Base-by-base conservation (phyloP, 2,797 vertebrate genomes). In the Chanos chanos region DNA sequence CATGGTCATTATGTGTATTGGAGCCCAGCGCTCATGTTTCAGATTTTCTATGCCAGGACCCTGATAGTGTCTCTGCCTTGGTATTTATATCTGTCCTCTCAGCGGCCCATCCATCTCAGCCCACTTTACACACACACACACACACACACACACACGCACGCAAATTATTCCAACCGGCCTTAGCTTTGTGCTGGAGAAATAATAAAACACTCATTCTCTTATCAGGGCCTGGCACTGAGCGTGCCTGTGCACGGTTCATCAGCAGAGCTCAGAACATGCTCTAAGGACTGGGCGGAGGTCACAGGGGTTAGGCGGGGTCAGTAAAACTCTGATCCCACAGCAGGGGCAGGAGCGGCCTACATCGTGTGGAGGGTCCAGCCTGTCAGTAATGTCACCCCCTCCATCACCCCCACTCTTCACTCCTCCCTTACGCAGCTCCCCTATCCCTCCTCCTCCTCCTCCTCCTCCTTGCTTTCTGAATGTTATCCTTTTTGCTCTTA, bases 401-500 rank as follows among this genome's bases (percentile, higher is more conserved):
- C n/a, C 24, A 31, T 27, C 50, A 24, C 33, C 13, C 18, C 48
- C 27, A 10, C 48, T 34, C 15, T 49, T 31, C 64, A 41, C 28
- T 15, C 16, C 9, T 9, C 27, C 48, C 28, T n/a, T n/a, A n/a
- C n/a, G n/a, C n/a, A n/a, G n/a, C n/a, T 30, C 16, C 25, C 36
- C 70, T 62, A 49, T n/a, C 55, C 59, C 60, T 67, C 72, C 47
- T 70, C 64, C 69, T 76, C 86, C 78, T 84, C 74, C 82, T 77
- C 70, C 76, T 84, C 82, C 74, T 70, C 81, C 72, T 76, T 78
- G 83, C 72, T 73, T 37, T 74, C 71, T 85, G 76, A 88, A 82
- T 80, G 85, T 89, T 87, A 64, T 78, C 84, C 79, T 83, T 88
- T 83, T 88, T 83, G 79, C 83, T 83, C 81, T 83, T 87, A 89